Base-by-base conservation (phyloP, 1,140 invertebrate genomes). In the Schlechtendalia chinensis region DNA sequence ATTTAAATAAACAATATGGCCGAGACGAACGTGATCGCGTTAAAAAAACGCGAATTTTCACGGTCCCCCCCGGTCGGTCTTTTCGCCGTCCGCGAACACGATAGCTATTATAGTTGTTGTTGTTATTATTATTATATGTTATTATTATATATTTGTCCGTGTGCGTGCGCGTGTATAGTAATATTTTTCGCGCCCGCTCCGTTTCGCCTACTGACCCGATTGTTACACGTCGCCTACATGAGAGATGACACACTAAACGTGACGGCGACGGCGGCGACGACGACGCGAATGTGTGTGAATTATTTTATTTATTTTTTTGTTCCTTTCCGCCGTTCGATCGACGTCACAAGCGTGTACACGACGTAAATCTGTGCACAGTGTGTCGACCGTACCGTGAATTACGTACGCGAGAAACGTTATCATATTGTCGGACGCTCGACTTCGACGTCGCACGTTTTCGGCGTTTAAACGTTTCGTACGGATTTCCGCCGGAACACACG, bases 1-100 rank as follows among this genome's bases (percentile, higher is more conserved):
- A 79, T 79, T 63, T 79, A 79, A 79, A 79, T 79, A 79, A 79
- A 79, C 75, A 79, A 63, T 79, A 79, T 79, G 39, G 75, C 75
- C 75, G 54, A 79, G 75, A 79, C 75, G 56, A 50, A 79, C 45
- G 32, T 50, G 75, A 50, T 79, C 72, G 56, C 56, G 29, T 22
- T 3, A 58, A 58, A 59, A 79, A 47, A 79, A 79, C 61, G 63
- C 75, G 61, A 39, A 63, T 79, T 79, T 79, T 79, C 75, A 79
- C 75, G 75, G 75, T 39, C 32, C 59, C 22, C 39, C n/a, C 19
- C 74, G 53, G 16, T 61, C 75, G 39, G 6, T 79, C 61, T 27
- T 14, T 22, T 4, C 39, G 45, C 58, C 8, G 16, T 29, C 5
- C 39, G 12, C 8, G 47, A 4, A 39, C 32, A 39, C 32, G n/a